phyloP scores from a whole-genome alignment of 2,888 invertebrate genomes.

The Julus scandinavius region DNA sequence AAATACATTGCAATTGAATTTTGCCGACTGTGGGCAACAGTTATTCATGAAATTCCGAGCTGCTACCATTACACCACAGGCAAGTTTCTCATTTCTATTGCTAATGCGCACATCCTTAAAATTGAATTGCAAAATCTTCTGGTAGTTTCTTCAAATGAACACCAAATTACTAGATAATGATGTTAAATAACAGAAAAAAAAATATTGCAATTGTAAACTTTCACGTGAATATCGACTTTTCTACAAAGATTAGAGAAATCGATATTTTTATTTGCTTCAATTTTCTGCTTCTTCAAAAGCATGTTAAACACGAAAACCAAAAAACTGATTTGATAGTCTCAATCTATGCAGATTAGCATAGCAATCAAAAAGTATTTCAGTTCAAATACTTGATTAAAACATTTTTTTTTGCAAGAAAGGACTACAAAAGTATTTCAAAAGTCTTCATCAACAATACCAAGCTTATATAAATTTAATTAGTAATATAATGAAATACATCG shows the following conservation, averaged over 20 bases:
- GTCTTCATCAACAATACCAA: too few relatives aligned
- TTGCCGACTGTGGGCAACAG: neutral
- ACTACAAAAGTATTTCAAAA: too few relatives aligned
- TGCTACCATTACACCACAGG: neutral
- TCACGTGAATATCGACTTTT: neutral
- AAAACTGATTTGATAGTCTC: neutral
- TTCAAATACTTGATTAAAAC: too few relatives aligned
- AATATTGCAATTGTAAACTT: neutral
- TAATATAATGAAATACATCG: too few relatives aligned
- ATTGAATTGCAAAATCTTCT: neutral
- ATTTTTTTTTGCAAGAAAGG: too few relatives aligned
- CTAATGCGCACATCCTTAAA: neutral
- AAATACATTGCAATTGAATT: neutral
- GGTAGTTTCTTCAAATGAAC: neutral
- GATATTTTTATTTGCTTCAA: neutral
- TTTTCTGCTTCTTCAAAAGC: neutral
- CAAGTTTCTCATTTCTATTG: neutral
- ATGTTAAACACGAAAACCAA: neutral
- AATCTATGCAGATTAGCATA: neutral
- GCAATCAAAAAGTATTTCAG: neutral
- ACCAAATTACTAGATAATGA: too few relatives aligned
- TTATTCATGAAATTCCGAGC: neutral
- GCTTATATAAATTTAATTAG: too few relatives aligned
- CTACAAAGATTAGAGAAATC: neutral
- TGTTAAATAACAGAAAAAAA: neutral